Percentiles rank a stretch among this genome's conserved stretches.
phyloP scores from a whole-genome alignment of 2,888 invertebrate genomes.

The Thymelicus lineola region DNA sequence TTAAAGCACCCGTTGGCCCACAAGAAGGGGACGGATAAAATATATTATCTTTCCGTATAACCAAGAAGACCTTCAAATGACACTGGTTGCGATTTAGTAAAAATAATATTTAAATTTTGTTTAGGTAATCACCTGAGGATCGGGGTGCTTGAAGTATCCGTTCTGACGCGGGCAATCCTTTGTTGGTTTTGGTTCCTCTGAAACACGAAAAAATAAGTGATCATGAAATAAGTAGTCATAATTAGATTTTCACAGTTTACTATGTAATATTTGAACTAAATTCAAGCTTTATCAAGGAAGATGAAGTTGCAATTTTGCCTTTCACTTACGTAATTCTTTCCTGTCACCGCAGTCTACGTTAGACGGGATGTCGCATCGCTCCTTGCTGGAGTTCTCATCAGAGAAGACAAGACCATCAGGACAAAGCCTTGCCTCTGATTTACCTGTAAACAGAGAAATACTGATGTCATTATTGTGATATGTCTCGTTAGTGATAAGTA shows the following conservation, averaged over 20 bases:
- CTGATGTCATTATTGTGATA: no score
- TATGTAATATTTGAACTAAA: no score
- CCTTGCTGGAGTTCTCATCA: conserved; percentile 89
- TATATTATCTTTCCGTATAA: no score
- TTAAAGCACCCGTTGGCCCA: no score
- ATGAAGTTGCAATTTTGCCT: no score
- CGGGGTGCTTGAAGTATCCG: conserved; percentile 91
- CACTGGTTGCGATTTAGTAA: no score
- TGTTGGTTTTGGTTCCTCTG: conserved; percentile 90
- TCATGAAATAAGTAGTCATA: no score
- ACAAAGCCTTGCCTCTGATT: conserved; percentile 88
- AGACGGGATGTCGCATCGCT: conserved; percentile 90
- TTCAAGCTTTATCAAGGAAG: no score
- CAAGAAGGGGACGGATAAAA: no score
- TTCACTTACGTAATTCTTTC: conserved; percentile 89
- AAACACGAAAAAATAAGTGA: conserved; percentile 16
- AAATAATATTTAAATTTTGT: background rate
- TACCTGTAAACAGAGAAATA: conserved; percentile 60
- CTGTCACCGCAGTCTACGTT: conserved; percentile 92
- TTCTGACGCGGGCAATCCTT: conserved; percentile 91
- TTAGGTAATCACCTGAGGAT: conserved; percentile 78
- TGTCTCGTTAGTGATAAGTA: no score
- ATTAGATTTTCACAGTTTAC: no score
- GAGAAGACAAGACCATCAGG: conserved; percentile 92
- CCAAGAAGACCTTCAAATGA: no score